A percentile compares a stretch with the other conserved stretches of the same genome.
phyloP scores from a whole-genome alignment of 2,113 vertebrate species.

The Columbina picui region DNA sequence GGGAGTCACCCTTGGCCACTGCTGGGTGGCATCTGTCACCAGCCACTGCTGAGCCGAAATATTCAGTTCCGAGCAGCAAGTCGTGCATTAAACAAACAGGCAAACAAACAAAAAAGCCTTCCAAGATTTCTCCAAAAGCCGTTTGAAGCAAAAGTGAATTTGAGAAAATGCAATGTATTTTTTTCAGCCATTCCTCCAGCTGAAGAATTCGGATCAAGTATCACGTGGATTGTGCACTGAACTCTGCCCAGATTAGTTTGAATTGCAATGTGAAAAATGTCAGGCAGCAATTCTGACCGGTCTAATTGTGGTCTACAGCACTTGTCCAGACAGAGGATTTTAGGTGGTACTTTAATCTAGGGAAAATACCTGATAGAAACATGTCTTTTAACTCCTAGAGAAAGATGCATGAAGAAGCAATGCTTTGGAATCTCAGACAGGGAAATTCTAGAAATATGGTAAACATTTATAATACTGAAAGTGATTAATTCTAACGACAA shows the following conservation, averaged over 20 bases:
- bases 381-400: not conserved
- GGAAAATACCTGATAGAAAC: not conserved
- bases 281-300: not conserved
- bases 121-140: not conserved
- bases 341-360: not conserved
- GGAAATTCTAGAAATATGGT: not conserved
- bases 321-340: conserved; percentile 1
- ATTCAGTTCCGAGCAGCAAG: not conserved
- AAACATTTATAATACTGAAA: not conserved
- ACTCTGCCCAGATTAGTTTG: not conserved
- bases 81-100: not conserved
- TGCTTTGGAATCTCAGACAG: not conserved
- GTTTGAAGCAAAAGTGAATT: not conserved
- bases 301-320: not conserved
- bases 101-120: not conserved
- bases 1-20: not conserved
- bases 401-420: not conserved
- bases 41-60: not conserved
- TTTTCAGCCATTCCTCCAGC: not conserved
- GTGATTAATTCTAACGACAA: not conserved
- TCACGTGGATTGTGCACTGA: not conserved
- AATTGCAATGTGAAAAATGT: conserved; percentile 9
- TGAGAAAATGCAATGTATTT: not conserved
- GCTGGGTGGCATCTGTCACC: conserved; percentile 58
- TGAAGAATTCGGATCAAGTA: not conserved